Base-by-base conservation (phyloP, 2,888 invertebrate genomes). In the Phytoseiulus persimilis region DNA sequence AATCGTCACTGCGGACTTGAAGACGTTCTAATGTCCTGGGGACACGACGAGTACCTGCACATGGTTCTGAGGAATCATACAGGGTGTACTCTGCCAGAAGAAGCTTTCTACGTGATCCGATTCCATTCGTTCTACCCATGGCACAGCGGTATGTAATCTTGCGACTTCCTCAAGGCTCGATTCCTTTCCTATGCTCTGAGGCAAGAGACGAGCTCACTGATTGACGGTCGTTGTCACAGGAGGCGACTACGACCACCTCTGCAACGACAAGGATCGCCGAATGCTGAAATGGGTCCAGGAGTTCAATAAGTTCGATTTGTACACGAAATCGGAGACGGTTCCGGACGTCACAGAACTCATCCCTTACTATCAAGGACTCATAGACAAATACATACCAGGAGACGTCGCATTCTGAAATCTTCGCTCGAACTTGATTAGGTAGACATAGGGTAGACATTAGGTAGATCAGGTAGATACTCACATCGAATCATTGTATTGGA, bases 121-220 rank as follows among this genome's bases (percentile, higher is more conserved):
- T 99, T 95, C 93, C 99, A 99, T 93, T 98, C 98, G 0, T 98
- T 98, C 93, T 99, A 99, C 93, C 99, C 99, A 0, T 98, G 98
- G 97, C 98, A 99, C 93, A 95, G 96, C 5, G 33, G 87, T 87
- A 23, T 33, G 87, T 9, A 39, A 39, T 39, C 9, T 39, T 39
- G 39, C 9, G 39, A 9, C 39, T 3, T 3, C 3, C 39, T 39
- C 39, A 9, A 39, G 39, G 39, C 39, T 9, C 39, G 5, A 9
- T 9, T n/a, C 39, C 9, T 6, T 6, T 6, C 39, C 39, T 39
- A 3, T 39, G 39, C 39, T 87, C 33, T 18, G 33, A 39, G 6
- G 9, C 33, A 6, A 87, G 31, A 23, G 65, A 65, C 1, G 65
- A 65, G 5, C 28, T 28, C 65, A 6, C 39, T 39, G 39, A 39